Evolutionary conservation across 2,888 invertebrate genomes (phyloP).

Genomic region (Netelia melanura): DNA sequence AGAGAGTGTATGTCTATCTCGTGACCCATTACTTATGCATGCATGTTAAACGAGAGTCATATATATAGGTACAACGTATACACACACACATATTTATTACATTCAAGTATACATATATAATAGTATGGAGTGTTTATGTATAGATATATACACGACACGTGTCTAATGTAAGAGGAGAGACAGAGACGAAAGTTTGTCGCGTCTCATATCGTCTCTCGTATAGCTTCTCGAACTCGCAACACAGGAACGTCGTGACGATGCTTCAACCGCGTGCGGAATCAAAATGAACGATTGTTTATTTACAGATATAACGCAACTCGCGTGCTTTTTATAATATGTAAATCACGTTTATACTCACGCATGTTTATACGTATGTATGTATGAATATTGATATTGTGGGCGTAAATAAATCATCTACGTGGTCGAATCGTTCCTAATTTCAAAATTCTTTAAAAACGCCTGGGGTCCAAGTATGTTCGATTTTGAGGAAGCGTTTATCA

Average conservation of each 20-base stretch:
- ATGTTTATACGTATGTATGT: not conserved
- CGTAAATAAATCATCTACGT: too few species aligned
- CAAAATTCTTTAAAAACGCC: too few species aligned
- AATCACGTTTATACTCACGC: not conserved
- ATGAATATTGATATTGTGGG: not conserved
- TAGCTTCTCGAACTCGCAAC: not conserved
- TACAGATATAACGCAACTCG: not conserved
- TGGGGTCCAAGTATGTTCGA: too few species aligned
- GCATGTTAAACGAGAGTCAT: constrained; percentile 58
- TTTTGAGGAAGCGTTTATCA: too few species aligned
- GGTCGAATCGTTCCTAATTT: too few species aligned
- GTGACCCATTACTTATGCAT: constrained; percentile 69
- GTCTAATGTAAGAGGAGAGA: constrained; percentile 22
- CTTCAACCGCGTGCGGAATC: not conserved
- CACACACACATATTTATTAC: too few species aligned
- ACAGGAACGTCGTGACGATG: not conserved
- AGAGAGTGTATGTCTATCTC: constrained; percentile 26
- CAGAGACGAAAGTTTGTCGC: constrained; percentile 3
- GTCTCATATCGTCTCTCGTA: not conserved
- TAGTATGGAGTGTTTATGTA: constrained; percentile 2
- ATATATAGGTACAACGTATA: constrained; percentile 5
- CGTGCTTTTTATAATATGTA: not conserved
- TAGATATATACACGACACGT: constrained; percentile 17
- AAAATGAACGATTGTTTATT: not conserved
- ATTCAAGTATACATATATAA: not conserved